Conservation (phyloP, 1,140 invertebrate species). For the Coenobita brevimanus region DNA sequence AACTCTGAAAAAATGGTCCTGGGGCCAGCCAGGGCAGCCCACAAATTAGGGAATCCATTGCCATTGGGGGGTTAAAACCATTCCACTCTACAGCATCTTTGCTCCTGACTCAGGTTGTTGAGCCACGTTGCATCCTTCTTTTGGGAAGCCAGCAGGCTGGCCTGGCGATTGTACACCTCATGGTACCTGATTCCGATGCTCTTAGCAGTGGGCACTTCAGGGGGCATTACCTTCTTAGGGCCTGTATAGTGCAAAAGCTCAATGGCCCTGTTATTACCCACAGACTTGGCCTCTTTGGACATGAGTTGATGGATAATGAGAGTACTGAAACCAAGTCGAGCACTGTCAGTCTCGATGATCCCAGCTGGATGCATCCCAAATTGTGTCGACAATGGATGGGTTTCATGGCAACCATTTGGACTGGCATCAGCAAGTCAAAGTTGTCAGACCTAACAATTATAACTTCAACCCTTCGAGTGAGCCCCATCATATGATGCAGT, state of each 20-base stretch:
- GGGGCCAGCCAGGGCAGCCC: too few relatives aligned
- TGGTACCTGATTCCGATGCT: too few relatives aligned
- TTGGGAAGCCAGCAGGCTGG: conserved; percentile 1
- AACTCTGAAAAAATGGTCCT: too few relatives aligned
- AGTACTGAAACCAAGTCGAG: neutral
- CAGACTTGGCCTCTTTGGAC: neutral
- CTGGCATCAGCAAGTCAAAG: neutral
- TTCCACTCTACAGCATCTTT: neutral
- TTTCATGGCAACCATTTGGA: neutral
- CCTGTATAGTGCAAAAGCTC: too few relatives aligned
- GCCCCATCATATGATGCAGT: conserved; percentile 6
- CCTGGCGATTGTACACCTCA: too few relatives aligned
- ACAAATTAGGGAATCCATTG: too few relatives aligned
- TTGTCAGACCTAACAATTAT: conserved; percentile 9
- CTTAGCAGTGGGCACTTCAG: too few relatives aligned
- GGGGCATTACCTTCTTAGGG: too few relatives aligned
- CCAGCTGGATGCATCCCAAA: neutral
- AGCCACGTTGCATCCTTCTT: neutral
- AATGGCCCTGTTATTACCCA: too few relatives aligned
- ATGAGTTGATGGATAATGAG: neutral
- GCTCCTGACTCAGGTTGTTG: neutral
- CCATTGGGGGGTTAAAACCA: neutral
- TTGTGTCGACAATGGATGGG: neutral
- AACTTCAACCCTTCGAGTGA: neutral
- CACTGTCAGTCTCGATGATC: too few relatives aligned